Conservation (phyloP, 1,140 invertebrate genomes). For the Rhopalosiphum maidis region DNA sequence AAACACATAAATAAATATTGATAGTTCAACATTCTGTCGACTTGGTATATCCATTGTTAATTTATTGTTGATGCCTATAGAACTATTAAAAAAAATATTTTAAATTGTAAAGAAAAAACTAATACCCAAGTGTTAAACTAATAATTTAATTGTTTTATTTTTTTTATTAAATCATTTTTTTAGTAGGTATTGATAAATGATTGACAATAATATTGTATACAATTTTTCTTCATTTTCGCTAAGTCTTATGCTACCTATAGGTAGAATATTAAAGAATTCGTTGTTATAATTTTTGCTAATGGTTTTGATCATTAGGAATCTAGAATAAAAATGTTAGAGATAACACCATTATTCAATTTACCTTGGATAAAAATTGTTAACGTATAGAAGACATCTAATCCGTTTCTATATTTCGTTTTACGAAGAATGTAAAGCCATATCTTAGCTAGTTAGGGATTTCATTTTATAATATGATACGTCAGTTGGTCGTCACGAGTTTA, state of each 20-base stretch:
- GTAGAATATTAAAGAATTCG: background rate
- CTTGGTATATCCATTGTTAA: background rate
- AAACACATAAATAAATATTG: background rate
- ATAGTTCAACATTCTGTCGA: background rate
- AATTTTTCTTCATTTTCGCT: background rate
- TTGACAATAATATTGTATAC: background rate
- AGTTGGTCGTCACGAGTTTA: background rate
- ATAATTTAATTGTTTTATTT: background rate
- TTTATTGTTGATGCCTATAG: background rate
- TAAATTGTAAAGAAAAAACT: background rate
- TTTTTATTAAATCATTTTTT: background rate
- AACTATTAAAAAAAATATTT: background rate
- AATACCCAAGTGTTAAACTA: background rate
- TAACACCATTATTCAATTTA: background rate
- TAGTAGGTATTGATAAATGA: background rate
- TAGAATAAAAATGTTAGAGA: background rate
- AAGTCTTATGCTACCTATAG: background rate
- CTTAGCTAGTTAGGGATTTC: background rate
- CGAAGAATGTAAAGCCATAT: background rate
- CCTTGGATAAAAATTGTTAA: background rate
- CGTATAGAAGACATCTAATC: background rate
- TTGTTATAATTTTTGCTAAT: background rate
- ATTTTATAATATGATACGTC: background rate
- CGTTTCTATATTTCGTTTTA: background rate
- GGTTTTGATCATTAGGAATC: constrained; percentile 2